Evolutionary conservation across 2,888 invertebrate genomes (phyloP).

Genomic region (Teleiodes luculella): DNA sequence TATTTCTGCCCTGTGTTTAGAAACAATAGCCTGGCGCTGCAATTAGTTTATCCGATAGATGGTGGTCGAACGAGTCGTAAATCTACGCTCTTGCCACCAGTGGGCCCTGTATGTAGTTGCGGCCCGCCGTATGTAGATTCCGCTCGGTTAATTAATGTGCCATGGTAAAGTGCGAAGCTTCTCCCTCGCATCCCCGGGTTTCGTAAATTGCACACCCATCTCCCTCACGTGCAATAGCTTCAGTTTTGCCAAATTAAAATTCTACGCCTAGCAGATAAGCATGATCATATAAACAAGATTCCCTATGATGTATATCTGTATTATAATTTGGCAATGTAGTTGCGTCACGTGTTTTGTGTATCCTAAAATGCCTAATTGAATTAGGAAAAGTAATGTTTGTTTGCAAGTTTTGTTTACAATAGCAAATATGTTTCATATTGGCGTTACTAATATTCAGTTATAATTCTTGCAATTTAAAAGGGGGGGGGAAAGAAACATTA

Average conservation of each 20-base stretch:
- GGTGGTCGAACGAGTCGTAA: slow-evolving; percentile 75
- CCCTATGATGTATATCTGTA: too few relatives aligned
- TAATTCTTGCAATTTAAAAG: too few relatives aligned
- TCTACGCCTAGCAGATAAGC: slow-evolving; percentile 25
- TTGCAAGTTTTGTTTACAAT: too few relatives aligned
- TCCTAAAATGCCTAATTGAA: too few relatives aligned
- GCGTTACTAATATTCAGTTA: too few relatives aligned
- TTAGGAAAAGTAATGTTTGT: too few relatives aligned
- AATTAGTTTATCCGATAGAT: slow-evolving; percentile 77
- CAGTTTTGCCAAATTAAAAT: slow-evolving; percentile 65
- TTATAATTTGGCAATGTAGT: too few relatives aligned
- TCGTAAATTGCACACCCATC: slow-evolving; percentile 72
- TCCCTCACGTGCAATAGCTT: slow-evolving; percentile 61
- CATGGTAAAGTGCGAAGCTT: slow-evolving; percentile 68
- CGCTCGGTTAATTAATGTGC: slow-evolving; percentile 74
- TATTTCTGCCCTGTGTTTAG: slow-evolving; percentile 68
- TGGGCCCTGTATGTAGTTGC: slow-evolving; percentile 64
- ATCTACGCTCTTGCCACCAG: slow-evolving; percentile 72
- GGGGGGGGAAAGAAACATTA: too few relatives aligned
- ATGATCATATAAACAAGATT: too few relatives aligned
- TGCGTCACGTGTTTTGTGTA: too few relatives aligned
- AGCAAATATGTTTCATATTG: too few relatives aligned
- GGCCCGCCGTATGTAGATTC: slow-evolving; percentile 72
- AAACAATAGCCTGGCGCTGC: slow-evolving; percentile 73
- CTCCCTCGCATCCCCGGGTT: slow-evolving; percentile 62